phyloP scores from a whole-genome alignment of 1,140 invertebrate species.

The Diploscapter pachys region DNA sequence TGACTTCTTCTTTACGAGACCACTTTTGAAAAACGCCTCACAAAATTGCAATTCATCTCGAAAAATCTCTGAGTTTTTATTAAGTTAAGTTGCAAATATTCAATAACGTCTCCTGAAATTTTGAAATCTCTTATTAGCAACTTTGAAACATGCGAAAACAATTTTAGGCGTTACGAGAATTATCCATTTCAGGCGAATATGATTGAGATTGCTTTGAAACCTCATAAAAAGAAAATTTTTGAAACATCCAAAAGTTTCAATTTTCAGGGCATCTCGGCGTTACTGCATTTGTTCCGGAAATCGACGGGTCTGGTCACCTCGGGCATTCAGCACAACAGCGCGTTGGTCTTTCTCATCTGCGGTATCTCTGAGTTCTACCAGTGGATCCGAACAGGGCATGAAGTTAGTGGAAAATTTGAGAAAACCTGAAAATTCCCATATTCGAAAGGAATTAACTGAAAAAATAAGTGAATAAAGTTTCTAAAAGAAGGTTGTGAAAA shows the following conservation, averaged over 20 bases:
- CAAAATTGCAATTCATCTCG: too few relatives aligned
- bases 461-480: too few relatives aligned
- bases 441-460: too few relatives aligned
- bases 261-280: conserved; percentile 10
- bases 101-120: neutral
- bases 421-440: too few relatives aligned
- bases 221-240: neutral
- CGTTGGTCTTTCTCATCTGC: conserved; percentile 15
- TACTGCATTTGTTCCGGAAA: conserved; percentile 17
- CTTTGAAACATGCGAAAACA: neutral
- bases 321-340: conserved; percentile 30
- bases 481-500: too few relatives aligned
- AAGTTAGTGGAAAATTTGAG: neutral
- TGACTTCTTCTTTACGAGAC: too few relatives aligned
- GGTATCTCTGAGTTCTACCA: conserved; percentile 31
- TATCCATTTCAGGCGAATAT: neutral
- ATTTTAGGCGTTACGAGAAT: neutral
- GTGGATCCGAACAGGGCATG: conserved; percentile 13
- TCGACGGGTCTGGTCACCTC: conserved; percentile 28
- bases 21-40: too few relatives aligned
- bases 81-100: neutral
- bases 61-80: too few relatives aligned
- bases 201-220: neutral
- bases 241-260: neutral
- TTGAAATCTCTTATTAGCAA: neutral